Evolutionary conservation across 2,113 vertebrate genomes (phyloP).

Genomic region (Coracopsis vasa): DNA sequence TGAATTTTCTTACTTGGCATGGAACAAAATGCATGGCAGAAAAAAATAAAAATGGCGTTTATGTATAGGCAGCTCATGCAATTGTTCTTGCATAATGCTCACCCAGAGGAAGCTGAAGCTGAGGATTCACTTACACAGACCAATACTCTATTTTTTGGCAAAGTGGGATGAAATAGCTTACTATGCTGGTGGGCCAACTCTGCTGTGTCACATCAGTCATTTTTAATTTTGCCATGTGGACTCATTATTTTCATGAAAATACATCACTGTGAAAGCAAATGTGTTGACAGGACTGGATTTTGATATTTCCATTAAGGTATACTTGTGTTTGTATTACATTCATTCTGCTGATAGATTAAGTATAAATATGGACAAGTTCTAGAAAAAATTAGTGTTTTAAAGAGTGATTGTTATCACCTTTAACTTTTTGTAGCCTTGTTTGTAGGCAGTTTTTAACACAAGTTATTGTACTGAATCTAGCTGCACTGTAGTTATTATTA

Average conservation of each 20-base stretch:
- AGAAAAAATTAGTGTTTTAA: background rate
- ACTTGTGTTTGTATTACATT: background rate
- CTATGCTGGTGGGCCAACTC: background rate
- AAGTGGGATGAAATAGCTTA: background rate
- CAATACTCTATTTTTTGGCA: background rate
- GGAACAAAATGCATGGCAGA: background rate
- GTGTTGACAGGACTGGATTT: background rate
- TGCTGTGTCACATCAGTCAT: background rate
- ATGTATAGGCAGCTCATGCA: background rate
- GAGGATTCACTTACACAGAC: background rate
- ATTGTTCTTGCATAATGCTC: background rate
- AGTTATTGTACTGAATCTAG: background rate
- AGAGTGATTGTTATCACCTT: background rate
- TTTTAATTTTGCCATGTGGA: background rate
- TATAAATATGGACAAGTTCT: background rate
- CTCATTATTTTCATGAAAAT: background rate
- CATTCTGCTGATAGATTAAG: background rate
- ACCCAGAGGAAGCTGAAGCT: background rate
- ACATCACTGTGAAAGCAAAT: background rate
- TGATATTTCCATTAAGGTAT: background rate
- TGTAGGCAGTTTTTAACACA: background rate
- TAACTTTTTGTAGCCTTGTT: background rate
- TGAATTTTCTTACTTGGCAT: constrained; percentile 23
- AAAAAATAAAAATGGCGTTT: background rate
- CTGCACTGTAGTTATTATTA: background rate